Conservation (phyloP, 2,113 vertebrate genomes). For the Hyaena hyaena region DNA sequence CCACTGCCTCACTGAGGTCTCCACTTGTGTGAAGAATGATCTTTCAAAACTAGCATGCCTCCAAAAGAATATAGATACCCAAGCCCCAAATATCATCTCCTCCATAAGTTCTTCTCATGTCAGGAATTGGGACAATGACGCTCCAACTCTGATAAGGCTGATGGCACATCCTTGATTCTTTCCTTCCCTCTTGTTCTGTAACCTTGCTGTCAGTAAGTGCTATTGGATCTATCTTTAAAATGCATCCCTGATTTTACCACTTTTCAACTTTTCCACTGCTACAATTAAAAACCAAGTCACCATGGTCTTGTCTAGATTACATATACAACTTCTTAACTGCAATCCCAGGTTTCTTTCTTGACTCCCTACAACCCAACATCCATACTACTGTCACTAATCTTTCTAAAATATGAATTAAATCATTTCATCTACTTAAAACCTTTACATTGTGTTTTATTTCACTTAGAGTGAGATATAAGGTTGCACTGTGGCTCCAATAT, state of each 20-base stretch:
- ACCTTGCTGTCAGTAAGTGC: not conserved
- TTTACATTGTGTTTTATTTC: not conserved
- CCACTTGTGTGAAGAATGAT: not conserved
- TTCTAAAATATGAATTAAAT: not conserved
- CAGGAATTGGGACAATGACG: not conserved
- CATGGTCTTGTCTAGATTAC: not conserved
- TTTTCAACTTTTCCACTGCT: not conserved
- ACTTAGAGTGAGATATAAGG: not conserved
- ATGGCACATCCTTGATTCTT: not conserved
- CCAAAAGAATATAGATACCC: not conserved
- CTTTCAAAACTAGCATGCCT: not conserved
- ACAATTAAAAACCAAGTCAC: not conserved
- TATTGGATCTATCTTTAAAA: not conserved
- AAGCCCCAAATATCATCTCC: too few relatives aligned
- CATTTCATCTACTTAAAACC: not conserved
- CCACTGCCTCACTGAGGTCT: not conserved
- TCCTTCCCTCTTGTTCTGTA: not conserved
- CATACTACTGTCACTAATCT: not conserved
- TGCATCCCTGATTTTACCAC: not conserved
- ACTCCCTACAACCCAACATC: not conserved
- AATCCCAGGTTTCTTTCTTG: not conserved
- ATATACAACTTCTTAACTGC: not conserved
- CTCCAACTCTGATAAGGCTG: not conserved
- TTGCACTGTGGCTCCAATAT: not conserved
- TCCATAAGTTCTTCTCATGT: not conserved